Percentiles rank a stretch among this genome's conserved stretches.
Evolutionary conservation across 2,113 vertebrate species (phyloP).

Genomic region (Opisthocomus hoazin): DNA sequence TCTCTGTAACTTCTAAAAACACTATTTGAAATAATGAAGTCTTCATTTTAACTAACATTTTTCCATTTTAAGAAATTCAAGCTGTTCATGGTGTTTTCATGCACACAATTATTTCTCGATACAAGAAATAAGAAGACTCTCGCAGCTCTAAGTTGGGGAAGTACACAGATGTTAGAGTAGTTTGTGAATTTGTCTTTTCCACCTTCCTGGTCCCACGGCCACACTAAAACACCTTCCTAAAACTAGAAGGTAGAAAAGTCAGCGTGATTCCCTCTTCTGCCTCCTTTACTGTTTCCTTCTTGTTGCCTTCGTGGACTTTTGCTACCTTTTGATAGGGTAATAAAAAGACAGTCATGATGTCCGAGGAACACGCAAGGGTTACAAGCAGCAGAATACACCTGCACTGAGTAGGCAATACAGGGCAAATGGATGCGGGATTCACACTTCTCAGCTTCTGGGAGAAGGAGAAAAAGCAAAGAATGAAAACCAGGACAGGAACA

Average conservation of each 20-base stretch:
- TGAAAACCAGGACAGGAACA: neutral
- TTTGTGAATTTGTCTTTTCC: neutral
- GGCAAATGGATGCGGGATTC: neutral
- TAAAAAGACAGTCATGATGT: neutral
- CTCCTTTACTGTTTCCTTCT: neutral
- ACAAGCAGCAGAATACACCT: accelerated
- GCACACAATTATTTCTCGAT: neutral
- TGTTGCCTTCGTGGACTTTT: neutral
- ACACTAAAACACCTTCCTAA: neutral
- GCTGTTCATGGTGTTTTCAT: neutral
- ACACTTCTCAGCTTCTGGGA: neutral
- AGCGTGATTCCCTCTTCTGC: neutral
- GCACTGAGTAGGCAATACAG: neutral
- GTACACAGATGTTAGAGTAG: neutral
- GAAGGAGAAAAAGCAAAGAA: neutral
- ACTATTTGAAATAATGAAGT: neutral
- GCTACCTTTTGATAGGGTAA: neutral
- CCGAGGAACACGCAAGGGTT: neutral
- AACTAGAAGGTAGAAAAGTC: neutral
- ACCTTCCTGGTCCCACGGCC: neutral
- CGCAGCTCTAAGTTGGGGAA: neutral
- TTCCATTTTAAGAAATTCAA: neutral
- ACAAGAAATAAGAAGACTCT: neutral
- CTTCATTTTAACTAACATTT: neutral
- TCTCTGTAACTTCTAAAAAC: neutral